Conservation (phyloP, 2,113 vertebrate genomes). For the Stegastes partitus region DNA sequence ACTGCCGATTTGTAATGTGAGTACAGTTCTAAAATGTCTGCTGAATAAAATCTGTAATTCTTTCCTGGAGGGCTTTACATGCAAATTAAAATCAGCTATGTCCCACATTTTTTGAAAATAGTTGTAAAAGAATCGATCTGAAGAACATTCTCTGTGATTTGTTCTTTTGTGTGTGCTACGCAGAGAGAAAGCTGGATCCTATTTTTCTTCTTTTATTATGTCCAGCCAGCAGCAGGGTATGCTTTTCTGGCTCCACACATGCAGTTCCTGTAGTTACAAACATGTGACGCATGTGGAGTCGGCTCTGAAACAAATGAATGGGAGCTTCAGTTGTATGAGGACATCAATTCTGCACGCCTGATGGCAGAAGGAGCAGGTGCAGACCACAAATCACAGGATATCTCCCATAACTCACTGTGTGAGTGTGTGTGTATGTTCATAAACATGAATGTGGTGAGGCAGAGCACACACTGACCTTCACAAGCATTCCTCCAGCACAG, state of each 20-base stretch:
- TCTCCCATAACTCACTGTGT: slow-evolving; percentile 40
- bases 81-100: background rate
- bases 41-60: background rate
- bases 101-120: background rate
- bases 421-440: slow-evolving; percentile 7
- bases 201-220: slow-evolving; percentile 20
- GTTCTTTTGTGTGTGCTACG: background rate
- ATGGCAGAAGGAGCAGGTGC: slow-evolving; percentile 71
- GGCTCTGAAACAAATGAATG: slow-evolving; percentile 65
- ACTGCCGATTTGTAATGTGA: background rate
- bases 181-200: background rate
- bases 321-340: slow-evolving; percentile 50
- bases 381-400: slow-evolving; percentile 57
- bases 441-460: slow-evolving; percentile 14
- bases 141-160: background rate
- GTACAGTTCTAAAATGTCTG: background rate
- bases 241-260: slow-evolving; percentile 35
- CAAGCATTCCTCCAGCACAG: slow-evolving; percentile 16
- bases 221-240: slow-evolving; percentile 28
- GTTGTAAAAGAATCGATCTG: too few species aligned
- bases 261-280: slow-evolving; percentile 62
- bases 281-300: slow-evolving; percentile 53
- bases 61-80: background rate
- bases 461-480: slow-evolving; percentile 18
- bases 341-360: slow-evolving; percentile 65